Percentiles rank a stretch among this genome's conserved stretches.
Conservation (phyloP, 2,113 vertebrate species). For the Ciconia maguari region DNA sequence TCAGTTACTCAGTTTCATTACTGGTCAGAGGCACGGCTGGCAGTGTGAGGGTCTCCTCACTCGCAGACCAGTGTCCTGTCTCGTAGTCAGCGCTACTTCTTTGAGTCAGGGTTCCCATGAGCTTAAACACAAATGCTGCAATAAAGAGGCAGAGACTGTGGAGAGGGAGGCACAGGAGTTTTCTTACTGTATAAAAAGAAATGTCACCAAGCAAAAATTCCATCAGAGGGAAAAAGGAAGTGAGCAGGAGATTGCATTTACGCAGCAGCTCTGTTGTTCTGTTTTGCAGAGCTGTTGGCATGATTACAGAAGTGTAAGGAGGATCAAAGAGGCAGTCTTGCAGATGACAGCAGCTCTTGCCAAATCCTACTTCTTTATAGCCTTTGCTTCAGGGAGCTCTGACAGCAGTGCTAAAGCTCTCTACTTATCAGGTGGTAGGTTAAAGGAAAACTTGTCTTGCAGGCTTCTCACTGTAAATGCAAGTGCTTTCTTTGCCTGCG, state of each 20-base stretch:
- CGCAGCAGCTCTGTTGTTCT: background rate
- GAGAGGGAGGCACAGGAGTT: background rate
- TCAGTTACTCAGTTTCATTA: background rate
- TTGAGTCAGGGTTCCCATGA: background rate
- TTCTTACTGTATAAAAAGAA: background rate
- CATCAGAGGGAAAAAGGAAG: background rate
- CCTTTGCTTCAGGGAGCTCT: constrained; percentile 20
- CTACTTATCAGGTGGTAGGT: background rate
- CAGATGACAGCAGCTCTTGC: constrained; percentile 43
- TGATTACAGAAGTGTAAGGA: constrained; percentile 31
- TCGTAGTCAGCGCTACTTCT: background rate
- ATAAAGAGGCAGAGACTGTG: background rate
- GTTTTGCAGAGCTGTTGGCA: constrained; percentile 48
- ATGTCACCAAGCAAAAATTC: background rate
- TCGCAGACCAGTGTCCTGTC: background rate
- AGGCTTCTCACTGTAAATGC: background rate
- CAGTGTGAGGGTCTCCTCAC: background rate
- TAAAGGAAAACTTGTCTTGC: constrained; percentile 40
- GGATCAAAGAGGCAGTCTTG: constrained; percentile 45
- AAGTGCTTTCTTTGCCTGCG: background rate
- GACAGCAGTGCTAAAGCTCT: background rate
- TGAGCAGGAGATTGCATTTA: background rate
- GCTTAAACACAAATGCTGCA: background rate
- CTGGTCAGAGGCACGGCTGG: background rate
- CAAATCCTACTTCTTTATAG: constrained; percentile 24